A percentile compares a stretch with the other conserved stretches of the same genome.
These are phyloP conservation scores for Jacana jacana DNA, from an alignment of 2,113 vertebrate species.

Conservation along the genomic window DNA sequence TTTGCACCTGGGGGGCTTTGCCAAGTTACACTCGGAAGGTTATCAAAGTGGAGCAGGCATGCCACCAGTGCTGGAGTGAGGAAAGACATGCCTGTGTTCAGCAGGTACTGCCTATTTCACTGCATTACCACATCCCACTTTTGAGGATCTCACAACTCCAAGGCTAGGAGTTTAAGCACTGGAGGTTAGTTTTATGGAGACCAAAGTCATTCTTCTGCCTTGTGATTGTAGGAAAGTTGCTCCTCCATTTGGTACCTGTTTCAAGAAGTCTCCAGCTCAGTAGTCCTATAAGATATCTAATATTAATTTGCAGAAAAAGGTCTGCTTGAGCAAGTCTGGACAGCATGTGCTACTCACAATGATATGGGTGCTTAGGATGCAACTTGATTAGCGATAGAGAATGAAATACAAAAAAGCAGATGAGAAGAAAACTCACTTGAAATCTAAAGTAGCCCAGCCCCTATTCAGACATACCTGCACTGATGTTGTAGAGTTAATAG, in stretches of 20 bases:
- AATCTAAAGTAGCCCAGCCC: not conserved
- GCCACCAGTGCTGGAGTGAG: not conserved
- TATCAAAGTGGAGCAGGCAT: not conserved
- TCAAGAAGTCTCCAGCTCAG: not conserved
- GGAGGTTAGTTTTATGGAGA: not conserved
- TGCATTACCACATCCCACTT: not conserved
- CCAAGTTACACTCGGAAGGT: not conserved
- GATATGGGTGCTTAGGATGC: not conserved
- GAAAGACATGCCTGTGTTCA: not conserved
- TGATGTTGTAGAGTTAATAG: not conserved
- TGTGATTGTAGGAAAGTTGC: not conserved
- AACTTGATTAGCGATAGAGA: not conserved
- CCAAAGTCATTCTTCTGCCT: not conserved
- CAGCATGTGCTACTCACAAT: not conserved
- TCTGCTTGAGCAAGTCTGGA: not conserved
- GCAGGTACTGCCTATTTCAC: not conserved
- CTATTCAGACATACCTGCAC: not conserved
- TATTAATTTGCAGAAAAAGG: not conserved
- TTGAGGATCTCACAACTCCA: not conserved
- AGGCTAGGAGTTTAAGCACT: not conserved
- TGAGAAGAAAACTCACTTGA: fast-evolving
- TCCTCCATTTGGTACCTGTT: not conserved
- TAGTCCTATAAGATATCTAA: not conserved
- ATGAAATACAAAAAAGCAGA: not conserved
- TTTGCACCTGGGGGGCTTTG: not conserved